Evolutionary conservation across 2,888 invertebrate genomes (phyloP).

Genomic region (Tenthredo scrophulariae): DNA sequence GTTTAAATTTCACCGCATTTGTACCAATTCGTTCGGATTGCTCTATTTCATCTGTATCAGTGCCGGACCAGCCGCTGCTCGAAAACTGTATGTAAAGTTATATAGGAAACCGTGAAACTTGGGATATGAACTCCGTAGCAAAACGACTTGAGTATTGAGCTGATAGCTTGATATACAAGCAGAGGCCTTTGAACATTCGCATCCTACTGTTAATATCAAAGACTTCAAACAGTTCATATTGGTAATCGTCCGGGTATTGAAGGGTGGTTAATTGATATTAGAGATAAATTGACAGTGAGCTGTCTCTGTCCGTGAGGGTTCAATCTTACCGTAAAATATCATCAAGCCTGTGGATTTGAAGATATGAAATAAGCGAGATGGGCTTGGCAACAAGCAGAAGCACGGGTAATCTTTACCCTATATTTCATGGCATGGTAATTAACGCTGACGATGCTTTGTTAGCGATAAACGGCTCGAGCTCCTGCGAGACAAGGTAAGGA

Average conservation of each 20-base stretch:
- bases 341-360: background rate
- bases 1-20: conserved; percentile 24
- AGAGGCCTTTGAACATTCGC: background rate
- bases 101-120: background rate
- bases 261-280: background rate
- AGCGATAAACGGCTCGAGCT: conserved; percentile 20
- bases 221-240: background rate
- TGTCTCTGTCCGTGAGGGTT: background rate
- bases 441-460: conserved; percentile 9
- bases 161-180: background rate
- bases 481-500: background rate
- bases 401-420: conserved; percentile 6
- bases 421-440: conserved; percentile 31
- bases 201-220: background rate
- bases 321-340: background rate
- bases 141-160: background rate
- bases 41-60: background rate
- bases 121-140: background rate
- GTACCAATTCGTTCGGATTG: background rate
- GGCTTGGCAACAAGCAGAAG: background rate
- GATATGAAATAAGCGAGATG: background rate
- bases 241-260: background rate
- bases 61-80: background rate
- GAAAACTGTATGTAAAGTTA: background rate
- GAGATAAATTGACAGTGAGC: background rate